Percentiles rank a stretch among this genome's conserved stretches.
Conservation (phyloP, 2,797 vertebrate species). For the Eleutherodactylus coqui region DNA sequence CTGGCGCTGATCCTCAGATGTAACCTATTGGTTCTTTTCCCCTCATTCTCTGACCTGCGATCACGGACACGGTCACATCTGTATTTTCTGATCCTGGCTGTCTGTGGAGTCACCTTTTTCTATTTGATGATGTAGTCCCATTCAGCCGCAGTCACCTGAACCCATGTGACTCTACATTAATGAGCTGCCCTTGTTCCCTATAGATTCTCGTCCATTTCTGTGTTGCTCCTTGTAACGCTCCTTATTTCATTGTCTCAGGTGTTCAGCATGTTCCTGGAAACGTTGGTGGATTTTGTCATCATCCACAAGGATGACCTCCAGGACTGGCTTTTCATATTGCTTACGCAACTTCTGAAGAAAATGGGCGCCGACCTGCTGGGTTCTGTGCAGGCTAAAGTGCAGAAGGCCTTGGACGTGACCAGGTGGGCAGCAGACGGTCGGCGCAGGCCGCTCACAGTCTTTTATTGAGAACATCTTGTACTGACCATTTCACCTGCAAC, state of each 20-base stretch:
- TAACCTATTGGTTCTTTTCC: too few relatives aligned
- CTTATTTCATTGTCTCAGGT: slow-evolving; percentile 78
- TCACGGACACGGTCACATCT: too few relatives aligned
- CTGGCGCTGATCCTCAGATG: too few relatives aligned
- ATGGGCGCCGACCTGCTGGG: slow-evolving; percentile 96
- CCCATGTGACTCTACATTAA: neutral
- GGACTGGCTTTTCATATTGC: slow-evolving; percentile 95
- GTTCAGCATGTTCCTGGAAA: slow-evolving; percentile 99
- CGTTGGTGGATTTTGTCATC: slow-evolving; percentile 93
- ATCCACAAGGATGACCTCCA: slow-evolving; percentile 94
- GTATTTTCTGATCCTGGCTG: too few relatives aligned
- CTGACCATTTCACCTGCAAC: neutral
- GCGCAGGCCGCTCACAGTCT: neutral
- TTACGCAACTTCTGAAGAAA: slow-evolving; percentile 96
- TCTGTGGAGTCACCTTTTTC: too few relatives aligned
- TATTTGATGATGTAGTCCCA: too few relatives aligned
- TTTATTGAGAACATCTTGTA: slow-evolving; percentile 6
- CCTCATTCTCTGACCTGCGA: too few relatives aligned
- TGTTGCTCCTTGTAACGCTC: neutral
- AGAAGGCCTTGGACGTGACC: slow-evolving; percentile 93
- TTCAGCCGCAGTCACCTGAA: neutral
- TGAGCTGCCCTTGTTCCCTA: slow-evolving; percentile 25
- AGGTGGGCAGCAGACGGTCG: slow-evolving; percentile 75
- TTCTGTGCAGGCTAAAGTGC: slow-evolving; percentile 95
- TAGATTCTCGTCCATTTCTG: neutral